Evolutionary conservation across 1,140 invertebrate species (phyloP), one percentile per base, ranked within the genome.

Genomic region (Choristoneura fumiferana): DNA sequence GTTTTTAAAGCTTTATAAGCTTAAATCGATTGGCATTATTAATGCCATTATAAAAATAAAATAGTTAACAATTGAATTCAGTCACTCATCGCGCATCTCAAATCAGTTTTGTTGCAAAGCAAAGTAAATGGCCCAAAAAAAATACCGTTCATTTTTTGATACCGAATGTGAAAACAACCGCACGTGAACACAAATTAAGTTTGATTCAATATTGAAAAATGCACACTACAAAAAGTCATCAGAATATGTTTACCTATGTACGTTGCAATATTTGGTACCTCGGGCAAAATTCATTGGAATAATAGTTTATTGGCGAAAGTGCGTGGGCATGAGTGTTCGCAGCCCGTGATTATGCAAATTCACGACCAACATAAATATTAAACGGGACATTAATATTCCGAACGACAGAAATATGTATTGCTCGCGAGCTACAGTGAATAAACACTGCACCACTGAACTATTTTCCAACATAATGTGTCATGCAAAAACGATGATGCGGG

Each of bases 341-440:
- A 69, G 74, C 63, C 73, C 71, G 78, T 85, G 85, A 88, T 88
- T 86, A 86, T 88, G 85, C 75, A 88, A 88, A 88, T 86, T 84
- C 76, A 78, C 66, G 73, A 71, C 71, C 76, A 78, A 81, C 81
- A 86, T 86, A 86, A 88, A 88, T 88, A 86, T 88, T 85, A 82
- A 86, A 84, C 80, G 77, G 75, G 60, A 68, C 81, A 88, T 88
- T 88, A 88, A 86, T 88, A 88, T 88, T 88, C 85, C 70, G 73
- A 71, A 74, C 77, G 77, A 79, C 81, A 81, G 81, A 76, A 85
- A 82, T 81, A 82, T 79, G 82, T 76, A 81, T 77, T 82, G 78
- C 71, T 73, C 75, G 22, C 22, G 22, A 29, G 75, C 70, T 85
- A 78, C 75, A 77, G 71, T 78, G 78, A 74, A 78, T 76, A 83